Evolutionary conservation across 2,888 invertebrate genomes (phyloP), one percentile per base, ranked within the genome.

Genomic region (Andrena marginata): DNA sequence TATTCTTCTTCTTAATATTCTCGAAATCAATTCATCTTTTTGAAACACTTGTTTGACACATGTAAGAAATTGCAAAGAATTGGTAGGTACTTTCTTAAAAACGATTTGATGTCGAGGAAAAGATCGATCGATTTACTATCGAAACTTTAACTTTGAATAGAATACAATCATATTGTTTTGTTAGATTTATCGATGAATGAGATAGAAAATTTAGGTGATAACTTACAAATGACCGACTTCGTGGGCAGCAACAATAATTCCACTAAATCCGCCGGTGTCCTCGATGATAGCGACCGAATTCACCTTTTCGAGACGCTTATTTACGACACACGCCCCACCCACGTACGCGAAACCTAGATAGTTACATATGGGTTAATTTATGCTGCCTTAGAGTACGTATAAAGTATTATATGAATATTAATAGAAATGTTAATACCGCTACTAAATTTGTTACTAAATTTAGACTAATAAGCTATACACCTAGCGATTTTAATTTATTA

Each of bases 211-310:
- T 42, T 42, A 42, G 3, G 42, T 42, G 29, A 48, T 2, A 35
- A 96, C 98, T 97, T 96, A 98, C 98, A 99, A 96, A 95, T 99
- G 98, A 90, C 98, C 98, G 89, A 98, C 98, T 97, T 99, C 98
- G 94, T 99, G 98, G 87, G 98, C 98, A 79, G 98, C 98, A 1
- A 99, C 98, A 92, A 99, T 99, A 93, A 99, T 98, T 84, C 98
- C 98, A 90, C 98, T 98, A 95, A 98, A 99, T 88, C 98, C 98
- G 88, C 98, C 98, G 51, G 98, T 98, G 93, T 99, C 98, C 94
- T 99, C 98, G 93, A 99, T 98, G 92, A 99, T 99, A 91, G 98
- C 98, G 79, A 98, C 98, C 77, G 98, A 98, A 95, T 99, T 99
- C 89, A 98, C 98, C 95, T 99, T 99, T 95, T 98, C 98, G 89